Percentiles rank a stretch among this genome's conserved stretches.
Conservation (phyloP, 2,888 invertebrate species). For the Pollenia griseotomentosa region DNA sequence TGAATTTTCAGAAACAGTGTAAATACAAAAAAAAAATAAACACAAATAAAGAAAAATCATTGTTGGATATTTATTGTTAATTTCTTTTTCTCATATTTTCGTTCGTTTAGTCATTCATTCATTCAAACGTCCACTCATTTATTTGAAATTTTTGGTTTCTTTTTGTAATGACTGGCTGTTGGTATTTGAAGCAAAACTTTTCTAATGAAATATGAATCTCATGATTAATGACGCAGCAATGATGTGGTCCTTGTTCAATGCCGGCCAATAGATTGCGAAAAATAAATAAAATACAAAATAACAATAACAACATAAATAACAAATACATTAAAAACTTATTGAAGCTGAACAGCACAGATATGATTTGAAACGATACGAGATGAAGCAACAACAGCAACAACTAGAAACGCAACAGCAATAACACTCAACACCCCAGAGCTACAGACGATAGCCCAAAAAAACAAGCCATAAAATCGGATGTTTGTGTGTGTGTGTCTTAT, state of each 20-base stretch:
- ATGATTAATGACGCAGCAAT: conserved; percentile 71
- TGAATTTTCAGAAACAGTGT: neutral
- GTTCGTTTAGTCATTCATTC: neutral
- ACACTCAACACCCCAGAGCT: neutral
- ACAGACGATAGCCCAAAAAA: conserved; percentile 18
- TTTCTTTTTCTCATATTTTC: conserved; percentile 17
- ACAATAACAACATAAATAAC: conserved; percentile 56
- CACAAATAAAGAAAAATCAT: conserved; percentile 15
- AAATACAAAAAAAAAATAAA: neutral
- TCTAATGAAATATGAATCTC: conserved; percentile 70
- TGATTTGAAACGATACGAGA: conserved; percentile 38
- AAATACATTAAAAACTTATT: conserved; percentile 65
- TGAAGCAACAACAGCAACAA: conserved; percentile 17
- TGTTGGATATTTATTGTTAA: conserved; percentile 28
- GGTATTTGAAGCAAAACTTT: conserved; percentile 62
- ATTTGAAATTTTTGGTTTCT: conserved; percentile 39
- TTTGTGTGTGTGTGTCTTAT: neutral
- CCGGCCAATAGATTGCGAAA: conserved; percentile 52
- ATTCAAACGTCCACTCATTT: neutral
- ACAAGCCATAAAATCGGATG: neutral
- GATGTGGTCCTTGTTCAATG: conserved; percentile 61
- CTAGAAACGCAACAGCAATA: neutral
- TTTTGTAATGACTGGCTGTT: conserved; percentile 24
- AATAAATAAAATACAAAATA: conserved; percentile 44
- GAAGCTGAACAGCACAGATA: conserved; percentile 61